phyloP scores from a whole-genome alignment of 2,113 vertebrate species.

The Crotophaga sulcirostris region DNA sequence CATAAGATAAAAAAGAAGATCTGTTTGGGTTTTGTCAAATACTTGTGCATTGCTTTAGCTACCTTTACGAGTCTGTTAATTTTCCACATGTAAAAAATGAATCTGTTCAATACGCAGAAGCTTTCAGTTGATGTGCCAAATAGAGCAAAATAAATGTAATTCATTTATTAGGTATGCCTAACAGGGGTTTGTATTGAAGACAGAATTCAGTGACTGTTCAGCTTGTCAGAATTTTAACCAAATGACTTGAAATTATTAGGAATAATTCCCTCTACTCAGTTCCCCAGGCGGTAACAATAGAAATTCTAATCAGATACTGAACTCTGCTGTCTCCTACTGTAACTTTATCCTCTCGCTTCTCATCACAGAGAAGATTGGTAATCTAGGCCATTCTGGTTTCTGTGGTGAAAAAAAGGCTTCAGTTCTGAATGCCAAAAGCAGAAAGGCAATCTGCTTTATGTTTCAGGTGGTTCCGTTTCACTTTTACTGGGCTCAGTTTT shows the following conservation, averaged over 20 bases:
- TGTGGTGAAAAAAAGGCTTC: neutral
- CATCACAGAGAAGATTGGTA: neutral
- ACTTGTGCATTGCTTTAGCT: neutral
- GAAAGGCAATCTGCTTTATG: fast-evolving
- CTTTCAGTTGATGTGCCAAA: neutral
- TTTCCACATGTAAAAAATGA: neutral
- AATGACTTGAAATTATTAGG: neutral
- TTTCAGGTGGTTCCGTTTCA: neutral
- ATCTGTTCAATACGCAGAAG: neutral
- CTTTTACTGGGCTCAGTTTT: neutral
- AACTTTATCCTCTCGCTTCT: neutral
- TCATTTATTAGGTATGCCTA: neutral
- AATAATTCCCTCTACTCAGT: neutral
- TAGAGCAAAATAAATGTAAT: neutral
- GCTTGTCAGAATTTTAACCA: neutral
- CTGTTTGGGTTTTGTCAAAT: neutral
- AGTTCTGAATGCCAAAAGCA: neutral
- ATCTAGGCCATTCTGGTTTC: neutral
- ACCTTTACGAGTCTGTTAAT: neutral
- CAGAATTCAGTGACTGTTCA: neutral
- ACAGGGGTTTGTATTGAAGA: neutral
- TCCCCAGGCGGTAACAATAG: neutral
- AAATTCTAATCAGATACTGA: neutral
- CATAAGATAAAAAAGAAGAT: neutral
- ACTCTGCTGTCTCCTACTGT: neutral